Base-by-base conservation (phyloP, 2,888 invertebrate genomes). In the Lymantria dispar region DNA sequence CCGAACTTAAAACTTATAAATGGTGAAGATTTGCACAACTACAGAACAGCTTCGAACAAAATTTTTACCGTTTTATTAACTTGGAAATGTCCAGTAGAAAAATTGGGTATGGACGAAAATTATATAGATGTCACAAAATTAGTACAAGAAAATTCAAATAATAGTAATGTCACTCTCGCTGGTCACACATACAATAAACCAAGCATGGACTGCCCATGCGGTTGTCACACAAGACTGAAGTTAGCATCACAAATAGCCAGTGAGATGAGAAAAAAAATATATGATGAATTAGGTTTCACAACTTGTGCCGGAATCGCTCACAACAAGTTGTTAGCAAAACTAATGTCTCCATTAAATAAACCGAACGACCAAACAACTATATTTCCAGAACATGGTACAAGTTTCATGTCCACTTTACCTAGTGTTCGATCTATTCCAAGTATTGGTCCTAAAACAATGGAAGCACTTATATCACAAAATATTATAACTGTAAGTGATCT, bases 71-170 rank as follows among this genome's bases (percentile, higher is more conserved):
- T 95, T 55, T 84, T 97, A 56, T 94, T 94, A 61, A 93, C 93
- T 68, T 96, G 94, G 85, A 95, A 95, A 51, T 92, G 94, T 45
- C 85, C 93, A 45, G 96, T 97, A 0, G 97, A 97, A 80, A 94
- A 96, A 72, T 89, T 97, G 48, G 97, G 97, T 11, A 93, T 97
- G 74, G 97, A 97, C 84, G 97, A 97, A 79, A 96, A 96, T 78
- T 97, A 92, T 80, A 89, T 97, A 67, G 97, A 97, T 87, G 94
- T 97, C 60, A 95, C 96, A 59, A 92, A 93, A 51, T 74, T 95
- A 70, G 93, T 95, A 42, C 88, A 91, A 60, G 87, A 92, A 64
- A 92, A 79, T 68, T 81, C 90, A 77, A 93, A 87, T 79, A 78
- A 68, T 73, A 79, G 79, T 66, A 58, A 71, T 62, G 55, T 89